Base-by-base conservation (phyloP, 2,113 vertebrate genomes). In the Prochilodus magdalenae region DNA sequence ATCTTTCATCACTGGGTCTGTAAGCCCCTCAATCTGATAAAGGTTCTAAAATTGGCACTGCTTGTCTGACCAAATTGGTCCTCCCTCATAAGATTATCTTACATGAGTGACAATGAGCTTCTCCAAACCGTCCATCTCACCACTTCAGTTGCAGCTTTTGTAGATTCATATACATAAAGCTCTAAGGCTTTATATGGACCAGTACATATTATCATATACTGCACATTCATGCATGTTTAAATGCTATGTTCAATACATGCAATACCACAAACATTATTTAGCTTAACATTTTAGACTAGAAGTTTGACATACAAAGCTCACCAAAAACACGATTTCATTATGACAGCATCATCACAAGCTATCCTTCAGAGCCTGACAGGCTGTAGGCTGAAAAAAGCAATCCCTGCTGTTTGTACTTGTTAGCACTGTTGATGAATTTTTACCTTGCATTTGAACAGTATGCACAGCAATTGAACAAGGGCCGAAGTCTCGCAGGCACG, bases 1-100 rank as follows among this genome's bases (percentile, higher is more conserved):
- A 77, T 77, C 79, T 88, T 84, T 84, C 79, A 88, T 88, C 76
- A 84, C 57, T 49, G 77, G 4, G 79, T 66, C 40, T 75, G 20
- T 81, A 78, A 79, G 79, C 67, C 66, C 40, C 71, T 81, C 75
- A 29, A 67, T 55, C 70, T 66, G 74, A 79, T 83, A 79, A 81
- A 67, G 82, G 75, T 20, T 49, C 55, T 51, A 77, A 83, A 79
- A 73, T 27, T 63, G 79, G n/a, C 78, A 72, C 60, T 30, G 51
- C 74, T 27, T 59, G 60, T 63, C 72, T 49, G 16, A 62, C 29
- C 18, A 73, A 75, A 80, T 16, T 22, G 62, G 66, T n/a, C 24
- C 69, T 44, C n/a, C 6, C 47, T 75, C 29, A 70, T 55, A 47
- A 51, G 53, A 60, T 63, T 75, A 44, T 33, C 18, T n/a, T n/a